Evolutionary conservation across 2,888 invertebrate species (phyloP), one percentile per base, ranked within the genome.

Genomic region (Polymixis lichenea): DNA sequence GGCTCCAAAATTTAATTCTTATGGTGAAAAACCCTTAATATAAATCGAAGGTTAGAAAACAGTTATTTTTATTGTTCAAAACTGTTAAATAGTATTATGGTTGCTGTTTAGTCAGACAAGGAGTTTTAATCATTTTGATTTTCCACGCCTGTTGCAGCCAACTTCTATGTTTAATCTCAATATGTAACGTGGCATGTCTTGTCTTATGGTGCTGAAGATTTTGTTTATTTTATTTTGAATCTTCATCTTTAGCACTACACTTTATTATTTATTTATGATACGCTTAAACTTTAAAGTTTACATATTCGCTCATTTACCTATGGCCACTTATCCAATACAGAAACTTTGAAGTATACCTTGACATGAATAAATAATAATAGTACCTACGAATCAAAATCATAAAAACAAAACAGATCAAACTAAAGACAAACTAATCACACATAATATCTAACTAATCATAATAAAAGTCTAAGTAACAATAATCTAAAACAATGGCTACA

Each of bases 371-470:
- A 46, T 61, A 61, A 46, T 43, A 51, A 60, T 51, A 1, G 6
- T 51, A 38, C 15, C 0, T 22, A 25, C 38, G 19, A 58, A 58
- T 19, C 2, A 49, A 58, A 64, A 72, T 28, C 19, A 64, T 9
- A 32, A 32, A 32, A 77, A n/a, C 8, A 19, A 67, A 8, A n/a
- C n/a, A 58, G 66, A 66, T 49, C 0, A 51, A 64, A 56, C 28
- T 64, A 53, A 73, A 32, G 2, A 22, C 4, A 51, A 64, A 43
- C 6, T 66, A 66, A 73, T 17, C 17, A 60, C 32, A 55, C 11
- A 15, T 46, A 53, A 32, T 28, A n/a, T 61, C 49, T 61, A 53
- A 80, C 13, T 22, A 80, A 78, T 49, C 49, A 82, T 32, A 56
- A 43, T 22, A 82, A 15, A 32, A 22, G 62, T 75, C 61, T 51